Percentiles rank a stretch among this genome's conserved stretches.
Evolutionary conservation across 2,113 vertebrate species (phyloP).

Genomic region (Mastomys natalensis): DNA sequence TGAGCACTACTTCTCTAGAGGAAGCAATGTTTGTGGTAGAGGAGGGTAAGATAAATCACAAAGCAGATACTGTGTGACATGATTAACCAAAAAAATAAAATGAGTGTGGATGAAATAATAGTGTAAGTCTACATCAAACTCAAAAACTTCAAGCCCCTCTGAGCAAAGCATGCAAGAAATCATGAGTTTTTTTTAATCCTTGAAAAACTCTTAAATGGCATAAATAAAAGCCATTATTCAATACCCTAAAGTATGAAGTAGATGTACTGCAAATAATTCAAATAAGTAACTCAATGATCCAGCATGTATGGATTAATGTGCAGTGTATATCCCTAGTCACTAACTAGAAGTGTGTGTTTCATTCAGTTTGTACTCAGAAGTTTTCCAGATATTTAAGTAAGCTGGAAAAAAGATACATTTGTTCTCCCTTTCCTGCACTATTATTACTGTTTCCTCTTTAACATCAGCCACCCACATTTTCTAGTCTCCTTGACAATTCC

Average conservation of each 20-base stretch:
- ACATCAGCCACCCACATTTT: background rate
- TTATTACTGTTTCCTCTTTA: background rate
- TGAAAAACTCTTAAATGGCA: background rate
- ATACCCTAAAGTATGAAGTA: background rate
- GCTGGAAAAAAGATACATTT: background rate
- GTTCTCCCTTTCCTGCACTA: background rate
- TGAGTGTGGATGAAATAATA: background rate
- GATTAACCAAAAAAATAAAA: slow-evolving; percentile 34
- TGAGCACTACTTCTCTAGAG: background rate
- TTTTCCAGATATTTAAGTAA: slow-evolving; percentile 11
- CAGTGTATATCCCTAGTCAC: background rate
- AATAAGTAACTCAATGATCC: background rate
- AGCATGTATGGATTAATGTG: background rate
- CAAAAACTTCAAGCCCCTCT: background rate
- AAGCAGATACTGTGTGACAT: slow-evolving; percentile 13
- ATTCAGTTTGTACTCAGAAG: background rate
- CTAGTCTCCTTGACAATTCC: slow-evolving; percentile 32
- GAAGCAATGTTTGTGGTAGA: background rate
- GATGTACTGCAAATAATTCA: background rate
- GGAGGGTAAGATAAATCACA: background rate
- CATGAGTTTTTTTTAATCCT: background rate
- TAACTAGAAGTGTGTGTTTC: slow-evolving; percentile 33
- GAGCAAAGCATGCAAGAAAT: background rate
- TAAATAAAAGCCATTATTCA: background rate
- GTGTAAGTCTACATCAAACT: background rate